Evolutionary conservation across 2,797 vertebrate genomes (phyloP).

Genomic region (Heliangelus exortis): DNA sequence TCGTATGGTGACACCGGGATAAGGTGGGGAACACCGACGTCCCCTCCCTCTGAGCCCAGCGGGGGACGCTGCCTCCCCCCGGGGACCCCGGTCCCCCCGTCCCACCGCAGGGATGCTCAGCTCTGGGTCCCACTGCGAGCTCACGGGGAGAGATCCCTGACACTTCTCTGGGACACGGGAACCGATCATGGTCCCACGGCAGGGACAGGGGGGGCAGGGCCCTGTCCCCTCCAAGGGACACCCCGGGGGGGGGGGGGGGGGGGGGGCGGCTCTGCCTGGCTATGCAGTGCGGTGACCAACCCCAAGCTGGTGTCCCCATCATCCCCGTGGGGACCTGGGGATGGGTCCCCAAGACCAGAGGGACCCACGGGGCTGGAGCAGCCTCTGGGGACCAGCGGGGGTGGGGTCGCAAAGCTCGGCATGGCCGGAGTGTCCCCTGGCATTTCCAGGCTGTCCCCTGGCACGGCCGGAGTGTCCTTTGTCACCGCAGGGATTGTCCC

Average conservation of each 20-base stretch:
- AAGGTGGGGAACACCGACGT: fast-evolving
- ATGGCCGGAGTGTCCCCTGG: background rate
- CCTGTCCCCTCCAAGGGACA: background rate
- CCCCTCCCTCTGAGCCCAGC: background rate
- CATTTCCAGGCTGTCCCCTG: too few relatives aligned
- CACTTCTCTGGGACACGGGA: background rate
- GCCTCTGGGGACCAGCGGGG: too few relatives aligned
- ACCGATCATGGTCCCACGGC: fast-evolving
- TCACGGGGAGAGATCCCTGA: fast-evolving
- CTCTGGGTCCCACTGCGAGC: fast-evolving
- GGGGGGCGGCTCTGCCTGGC: background rate
- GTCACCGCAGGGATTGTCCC: background rate
- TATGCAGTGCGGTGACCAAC: background rate
- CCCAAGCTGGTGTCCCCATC: background rate
- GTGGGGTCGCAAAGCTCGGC: background rate
- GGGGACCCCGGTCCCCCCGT: fast-evolving
- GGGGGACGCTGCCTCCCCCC: fast-evolving
- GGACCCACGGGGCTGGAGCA: too few relatives aligned
- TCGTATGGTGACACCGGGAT: fast-evolving
- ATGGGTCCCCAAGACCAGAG: background rate
- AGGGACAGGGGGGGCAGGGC: background rate
- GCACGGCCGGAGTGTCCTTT: too few relatives aligned
- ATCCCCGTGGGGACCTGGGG: fast-evolving
- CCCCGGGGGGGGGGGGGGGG: too few relatives aligned
- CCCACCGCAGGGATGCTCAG: fast-evolving